Percentiles rank a stretch among this genome's conserved stretches.
These are phyloP conservation scores for Cactoblastis cactorum DNA, from an alignment of 2,888 invertebrate species.

Conservation along the genomic window DNA sequence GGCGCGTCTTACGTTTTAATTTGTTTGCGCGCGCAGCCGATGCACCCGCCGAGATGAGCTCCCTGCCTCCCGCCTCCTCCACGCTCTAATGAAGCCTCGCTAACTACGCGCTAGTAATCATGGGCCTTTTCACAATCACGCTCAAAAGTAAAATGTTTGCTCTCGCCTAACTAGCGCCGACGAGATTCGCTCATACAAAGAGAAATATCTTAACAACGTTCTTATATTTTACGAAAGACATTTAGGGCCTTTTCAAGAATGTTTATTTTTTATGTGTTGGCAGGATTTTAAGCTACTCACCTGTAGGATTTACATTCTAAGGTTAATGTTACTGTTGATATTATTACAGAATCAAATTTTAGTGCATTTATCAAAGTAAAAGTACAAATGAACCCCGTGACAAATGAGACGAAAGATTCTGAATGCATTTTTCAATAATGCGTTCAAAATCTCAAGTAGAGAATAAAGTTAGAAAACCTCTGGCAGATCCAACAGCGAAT, in stretches of 20 bases:
- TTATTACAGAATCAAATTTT: too few relatives aligned
- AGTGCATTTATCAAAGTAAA: too few relatives aligned
- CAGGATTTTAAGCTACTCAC: not conserved
- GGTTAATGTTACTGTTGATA: too few relatives aligned
- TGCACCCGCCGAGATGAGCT: constrained; percentile 73
- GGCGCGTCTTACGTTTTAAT: constrained; percentile 80
- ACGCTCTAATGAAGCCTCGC: constrained; percentile 66
- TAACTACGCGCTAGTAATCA: constrained; percentile 65
- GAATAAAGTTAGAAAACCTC: too few relatives aligned
- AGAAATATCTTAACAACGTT: not conserved
- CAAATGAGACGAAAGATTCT: too few relatives aligned
- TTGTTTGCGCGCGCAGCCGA: constrained; percentile 79
- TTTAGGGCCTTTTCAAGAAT: not conserved
- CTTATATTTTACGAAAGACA: constrained; percentile 1
- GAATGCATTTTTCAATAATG: too few relatives aligned
- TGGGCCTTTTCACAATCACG: constrained; percentile 64
- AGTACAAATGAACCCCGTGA: too few relatives aligned
- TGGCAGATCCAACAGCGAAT: too few relatives aligned
- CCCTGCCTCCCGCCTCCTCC: constrained; percentile 34
- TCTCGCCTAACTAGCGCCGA: constrained; percentile 32
- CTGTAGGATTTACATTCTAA: not conserved
- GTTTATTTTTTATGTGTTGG: not conserved
- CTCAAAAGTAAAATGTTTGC: constrained; percentile 50
- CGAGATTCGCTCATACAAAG: constrained; percentile 19
- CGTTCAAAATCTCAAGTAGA: too few relatives aligned